A percentile compares a stretch with the other conserved stretches of the same genome.
phyloP scores from a whole-genome alignment of 1,140 invertebrate species.

The Plectrocnemia conspersa region DNA sequence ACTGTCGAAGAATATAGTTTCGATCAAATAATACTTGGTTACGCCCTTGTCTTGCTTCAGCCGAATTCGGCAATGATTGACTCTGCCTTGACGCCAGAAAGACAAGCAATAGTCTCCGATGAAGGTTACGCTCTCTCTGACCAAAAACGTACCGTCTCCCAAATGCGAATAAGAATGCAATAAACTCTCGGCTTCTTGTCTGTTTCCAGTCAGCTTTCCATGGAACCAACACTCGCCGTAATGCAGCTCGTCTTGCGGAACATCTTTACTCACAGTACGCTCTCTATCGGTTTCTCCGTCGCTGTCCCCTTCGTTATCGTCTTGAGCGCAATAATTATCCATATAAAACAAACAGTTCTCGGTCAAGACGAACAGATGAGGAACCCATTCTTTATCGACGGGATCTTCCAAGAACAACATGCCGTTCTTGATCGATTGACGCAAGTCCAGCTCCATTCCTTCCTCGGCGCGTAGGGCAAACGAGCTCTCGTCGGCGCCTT shows the following conservation, averaged over 20 bases:
- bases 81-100: conserved; percentile 85
- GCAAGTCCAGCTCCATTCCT: conserved; percentile 73
- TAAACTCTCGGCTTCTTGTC: conserved; percentile 71
- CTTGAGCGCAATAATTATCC: conserved; percentile 56
- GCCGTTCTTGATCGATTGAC: conserved; percentile 88
- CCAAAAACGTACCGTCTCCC: conserved; percentile 93
- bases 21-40: conserved; percentile 88
- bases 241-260: conserved; percentile 82
- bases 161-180: conserved; percentile 76
- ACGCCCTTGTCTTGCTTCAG: conserved; percentile 83
- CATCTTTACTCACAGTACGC: conserved; percentile 30
- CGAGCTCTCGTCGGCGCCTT: conserved; percentile 72
- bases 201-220: conserved; percentile 69
- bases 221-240: conserved; percentile 96
- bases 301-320: conserved; percentile 58
- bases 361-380: conserved; percentile 93
- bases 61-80: conserved; percentile 91
- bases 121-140: conserved; percentile 92
- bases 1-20: conserved; percentile 85
- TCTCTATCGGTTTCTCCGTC: conserved; percentile 51
- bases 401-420: conserved; percentile 87
- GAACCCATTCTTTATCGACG: conserved; percentile 85
- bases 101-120: conserved; percentile 94
- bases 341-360: conserved; percentile 85
- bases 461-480: conserved; percentile 64